Evolutionary conservation across 2,888 invertebrate species (phyloP), one percentile per base, ranked within the genome.

Genomic region (Ptilodon capucinus): DNA sequence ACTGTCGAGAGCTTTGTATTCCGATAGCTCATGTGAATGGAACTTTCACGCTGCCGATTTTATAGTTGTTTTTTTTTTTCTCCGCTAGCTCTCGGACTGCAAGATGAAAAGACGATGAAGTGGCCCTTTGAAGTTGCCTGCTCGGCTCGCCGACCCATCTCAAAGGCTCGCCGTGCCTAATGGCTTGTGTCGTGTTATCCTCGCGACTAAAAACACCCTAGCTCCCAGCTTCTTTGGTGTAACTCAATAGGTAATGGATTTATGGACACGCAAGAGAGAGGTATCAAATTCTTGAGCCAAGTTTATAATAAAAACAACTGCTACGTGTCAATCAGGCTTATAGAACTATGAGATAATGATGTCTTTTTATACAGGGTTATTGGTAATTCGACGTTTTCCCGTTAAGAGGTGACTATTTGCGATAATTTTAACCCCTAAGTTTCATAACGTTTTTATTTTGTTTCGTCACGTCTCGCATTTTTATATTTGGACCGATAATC

Each of bases 51-150:
- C n/a, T n/a, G n/a, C n/a, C n/a, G n/a, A n/a, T 23, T 23, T 23
- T 7, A 0, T 23, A 6, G 9, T 23, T 8, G 8, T 23, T 7
- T 23, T 23, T 19, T 1, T 8, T 13, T 21, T 23, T 39, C 16
- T 11, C 23, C 14, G 2, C 25, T 9, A 16, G 1, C 40, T 40
- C 25, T 25, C 16, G 16, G 40, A 8, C 23, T 39, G 17, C 19
- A 64, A 74, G 76, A 78, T 79, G 82, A 82, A 81, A 81, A 79
- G 79, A 75, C 76, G 81, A 78, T 74, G 76, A 76, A 77, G 78
- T 79, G 73, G 76, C 62, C 75, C 75, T 81, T 80, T 81, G 81
- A 79, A 68, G 66, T 64, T 62, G 59, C 65, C 55, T 68, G 73
- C 70, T 64, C 60, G 68, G 69, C 63, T 66, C 67, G 69, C 64